Evolutionary conservation across 2,888 invertebrate genomes (phyloP).

Genomic region (Epistrophe grossulariae): DNA sequence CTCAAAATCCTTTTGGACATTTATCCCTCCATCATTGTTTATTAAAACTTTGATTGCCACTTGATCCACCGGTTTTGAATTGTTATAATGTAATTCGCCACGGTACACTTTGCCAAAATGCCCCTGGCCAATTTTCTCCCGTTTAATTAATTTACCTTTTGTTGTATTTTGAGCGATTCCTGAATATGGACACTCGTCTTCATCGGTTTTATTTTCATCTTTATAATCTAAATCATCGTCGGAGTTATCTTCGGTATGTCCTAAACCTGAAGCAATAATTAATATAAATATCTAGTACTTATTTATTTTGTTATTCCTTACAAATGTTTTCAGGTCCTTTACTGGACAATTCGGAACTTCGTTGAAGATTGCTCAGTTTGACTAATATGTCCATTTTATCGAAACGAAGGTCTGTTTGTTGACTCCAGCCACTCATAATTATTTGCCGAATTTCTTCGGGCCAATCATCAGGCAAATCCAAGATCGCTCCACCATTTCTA

Average conservation of each 20-base stretch:
- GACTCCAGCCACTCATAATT: slow-evolving; percentile 92
- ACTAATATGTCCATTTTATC: slow-evolving; percentile 92
- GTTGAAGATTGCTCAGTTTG: slow-evolving; percentile 77
- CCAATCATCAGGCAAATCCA: slow-evolving; percentile 89
- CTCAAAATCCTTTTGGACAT: slow-evolving; percentile 88
- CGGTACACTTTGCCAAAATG: slow-evolving; percentile 94
- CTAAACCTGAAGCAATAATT: background rate
- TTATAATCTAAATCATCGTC: too few species aligned
- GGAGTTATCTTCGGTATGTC: too few species aligned
- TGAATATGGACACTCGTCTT: too few species aligned
- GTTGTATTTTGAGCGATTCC: slow-evolving; percentile 79
- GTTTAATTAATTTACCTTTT: slow-evolving; percentile 80
- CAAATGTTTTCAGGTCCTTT: slow-evolving; percentile 65
- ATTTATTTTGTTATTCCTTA: slow-evolving; percentile 30
- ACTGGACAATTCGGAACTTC: too few species aligned
- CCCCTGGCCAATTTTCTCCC: slow-evolving; percentile 86
- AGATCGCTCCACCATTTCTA: slow-evolving; percentile 85
- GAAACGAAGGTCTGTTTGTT: slow-evolving; percentile 88
- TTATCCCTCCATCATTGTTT: slow-evolving; percentile 84
- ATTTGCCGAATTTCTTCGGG: slow-evolving; percentile 90
- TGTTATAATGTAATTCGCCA: slow-evolving; percentile 84
- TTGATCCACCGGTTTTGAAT: slow-evolving; percentile 45
- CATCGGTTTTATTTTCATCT: too few species aligned
- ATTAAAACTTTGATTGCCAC: slow-evolving; percentile 88
- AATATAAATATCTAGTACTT: background rate